Base-by-base conservation (phyloP, 2,797 vertebrate genomes). In the Ptychobarbus kaznakovi region DNA sequence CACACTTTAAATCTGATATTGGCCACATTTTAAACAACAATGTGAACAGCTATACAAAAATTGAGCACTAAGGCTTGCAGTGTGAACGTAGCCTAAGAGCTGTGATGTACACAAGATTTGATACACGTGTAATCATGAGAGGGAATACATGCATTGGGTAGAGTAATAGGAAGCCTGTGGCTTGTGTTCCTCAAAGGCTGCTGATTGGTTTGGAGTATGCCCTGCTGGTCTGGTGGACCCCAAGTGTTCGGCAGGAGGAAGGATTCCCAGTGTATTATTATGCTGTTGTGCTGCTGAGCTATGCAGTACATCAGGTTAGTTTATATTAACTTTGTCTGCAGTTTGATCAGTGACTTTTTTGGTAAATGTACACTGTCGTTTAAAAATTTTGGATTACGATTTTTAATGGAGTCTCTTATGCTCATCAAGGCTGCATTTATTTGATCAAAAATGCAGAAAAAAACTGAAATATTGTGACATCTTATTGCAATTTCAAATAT, bases 181-280 rank as follows among this genome's bases (percentile, higher is more conserved):
- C 42, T 40, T 69, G 77, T 80, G 81, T 18, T 85, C 74, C 1
- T 69, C 91, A 1, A 90, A 99, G 98, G 89, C 94, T 99, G 86
- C 92, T 99, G 73, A 95, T 99, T 82, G 97, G 98, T 22, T 93
- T 99, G 85, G 96, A 91, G 84, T 99, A 96, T 20, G 97, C 98
- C 22, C 87, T 99, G 35, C 91, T 99, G 90, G 97, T 99, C 49
- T 99, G 97, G 97, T 99, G 97, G 98, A 98, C 98, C 69, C 96
- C 98, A 70, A 96, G 93, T 90, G 92, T 98, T 7, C 97, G 94
- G 85, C 94, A 97, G 0, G 97, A 97, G 3, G 96, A 95, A 89
- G 97, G 95, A 0, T 99, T 97, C 88, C 97, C 98, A 16, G 5
- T 96, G 10, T 99, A 98, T 93, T 99, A 97, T 93, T 99, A 97